Evolutionary conservation across 2,797 vertebrate species (phyloP), one percentile per base, ranked within the genome.

Genomic region (Hyperoplus immaculatus): DNA sequence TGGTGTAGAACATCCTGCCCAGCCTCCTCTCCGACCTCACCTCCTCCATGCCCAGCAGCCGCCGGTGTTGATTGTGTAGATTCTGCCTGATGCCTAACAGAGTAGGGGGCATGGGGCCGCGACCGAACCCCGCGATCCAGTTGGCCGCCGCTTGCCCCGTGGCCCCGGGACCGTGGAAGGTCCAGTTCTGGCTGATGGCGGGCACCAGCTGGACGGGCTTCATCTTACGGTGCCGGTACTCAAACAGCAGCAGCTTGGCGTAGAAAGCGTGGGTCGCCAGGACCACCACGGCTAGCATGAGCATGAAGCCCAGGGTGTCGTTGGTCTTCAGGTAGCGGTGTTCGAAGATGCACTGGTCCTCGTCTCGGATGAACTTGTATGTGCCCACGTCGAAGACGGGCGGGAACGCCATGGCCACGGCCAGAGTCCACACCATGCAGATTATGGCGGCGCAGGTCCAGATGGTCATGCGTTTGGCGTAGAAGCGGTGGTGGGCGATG

Each of bases 251-350:
- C 75, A 97, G 94, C 92, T 97, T 97, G 92, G 96, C 96, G 77
- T 97, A 97, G 93, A 97, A 96, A 55, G 96, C 96, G 36, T 97
- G 96, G 62, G 96, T 97, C 80, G 96, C 96, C 78, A 96, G 93
- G 81, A 97, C 96, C 84, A 97, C 96, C 80, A 96, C 96, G 3
- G 96, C 96, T 86, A 97, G 91, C 96, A 97, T 97, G 86, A 97
- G 96, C 96, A 97, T 97, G 95, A 97, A 97, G 79, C 96, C 96
- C 91, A 97, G 94, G 8, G 96, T 97, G 94, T 97, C 96, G 72
- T 97, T 97, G 93, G 95, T 96, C 91, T 97, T 97, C 94, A 97
- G 96, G 94, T 97, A 96, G 91, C 96, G 96, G 88, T 97, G 96
- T 94, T 97, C 96, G 68, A 97, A 97, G 92, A 97, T 97, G 91